Base-by-base conservation (phyloP, 1,140 invertebrate genomes). In the Wasmannia auropunctata region DNA sequence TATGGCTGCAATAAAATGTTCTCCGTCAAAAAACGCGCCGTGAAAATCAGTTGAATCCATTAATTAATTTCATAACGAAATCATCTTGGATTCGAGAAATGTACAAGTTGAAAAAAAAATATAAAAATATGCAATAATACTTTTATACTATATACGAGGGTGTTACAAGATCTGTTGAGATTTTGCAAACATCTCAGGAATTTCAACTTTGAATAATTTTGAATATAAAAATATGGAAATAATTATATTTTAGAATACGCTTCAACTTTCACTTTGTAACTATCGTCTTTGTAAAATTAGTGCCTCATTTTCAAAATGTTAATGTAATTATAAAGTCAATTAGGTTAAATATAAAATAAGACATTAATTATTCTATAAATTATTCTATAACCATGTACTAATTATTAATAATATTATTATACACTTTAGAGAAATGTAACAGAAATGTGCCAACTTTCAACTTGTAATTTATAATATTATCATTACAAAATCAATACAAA, bases 161-260 rank as follows among this genome's bases (percentile, higher is more conserved):
- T 6, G 2, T 43, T 43, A 63, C 10, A 1, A 37, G 22, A 75
- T 58, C 22, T 19, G 16, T 28, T 25, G 19, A 63, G 0, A 43
- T 40, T 75, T 40, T 75, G 16, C 54, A 16, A 56, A 54, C 19
- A 22, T 49, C 7, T 19, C 1, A 49, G 5, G 25, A 58, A 75
- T 56, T 14, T 37, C 1, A 40, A 40, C 11, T 25, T 40, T 28
- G 16, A 74, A 19, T 19, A 19, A 76, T 37, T 60, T 43, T 60
- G 3, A 16, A 43, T 40, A 22, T 16, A 28, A 70, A 40, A 75
- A 16, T 28, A n/a, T 0, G 16, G 25, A 19, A 60, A 76, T 76
- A 62, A 62, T 76, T 76, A 43, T 76, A 62, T n/a, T 43, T 74
- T 58, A 31, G 34, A 43, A 67, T 28, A 34, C 3, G 7, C n/a